These are phyloP conservation scores for Melinaea marsaeus DNA, from an alignment of 2,888 invertebrate species.

Conservation along the genomic window DNA sequence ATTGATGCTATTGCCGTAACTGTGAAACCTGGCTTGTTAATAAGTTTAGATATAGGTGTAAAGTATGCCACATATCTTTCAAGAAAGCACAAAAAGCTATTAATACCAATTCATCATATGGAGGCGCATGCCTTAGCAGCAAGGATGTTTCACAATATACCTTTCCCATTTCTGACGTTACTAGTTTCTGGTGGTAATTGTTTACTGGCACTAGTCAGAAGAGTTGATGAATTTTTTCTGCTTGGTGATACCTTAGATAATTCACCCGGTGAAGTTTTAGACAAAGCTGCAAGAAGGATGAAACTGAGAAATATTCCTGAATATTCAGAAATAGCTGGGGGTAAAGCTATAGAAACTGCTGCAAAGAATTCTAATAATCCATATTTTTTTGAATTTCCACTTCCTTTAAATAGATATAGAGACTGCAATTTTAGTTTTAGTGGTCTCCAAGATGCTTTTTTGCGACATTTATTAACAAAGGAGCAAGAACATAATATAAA, in stretches of 20 bases:
- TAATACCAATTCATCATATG: slow-evolving; percentile 99
- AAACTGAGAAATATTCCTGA: slow-evolving; percentile 87
- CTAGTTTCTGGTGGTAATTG: slow-evolving; percentile 97
- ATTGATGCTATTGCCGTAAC: slow-evolving; percentile 94
- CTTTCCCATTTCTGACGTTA: slow-evolving; percentile 93
- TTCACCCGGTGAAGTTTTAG: slow-evolving; percentile 95
- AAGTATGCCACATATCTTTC: slow-evolving; percentile 89
- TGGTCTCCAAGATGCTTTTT: slow-evolving; percentile 84
- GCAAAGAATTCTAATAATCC: slow-evolving; percentile 83
- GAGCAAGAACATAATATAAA: slow-evolving; percentile 77
- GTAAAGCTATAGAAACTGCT: slow-evolving; percentile 89
- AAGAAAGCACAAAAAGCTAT: slow-evolving; percentile 81
- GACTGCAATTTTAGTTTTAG: slow-evolving; percentile 96
- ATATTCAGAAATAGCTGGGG: slow-evolving; percentile 87
- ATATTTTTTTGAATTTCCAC: slow-evolving; percentile 80
- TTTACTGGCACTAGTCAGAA: slow-evolving; percentile 85
- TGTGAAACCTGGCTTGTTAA: slow-evolving; percentile 89
- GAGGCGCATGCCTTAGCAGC: slow-evolving; percentile 97
- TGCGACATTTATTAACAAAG: slow-evolving; percentile 72
- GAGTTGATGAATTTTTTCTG: slow-evolving; percentile 85
- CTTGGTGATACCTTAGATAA: slow-evolving; percentile 89
- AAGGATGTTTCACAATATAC: slow-evolving; percentile 83
- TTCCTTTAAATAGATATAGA: slow-evolving; percentile 79
- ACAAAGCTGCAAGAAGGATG: slow-evolving; percentile 92
- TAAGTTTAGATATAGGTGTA: slow-evolving; percentile 88